Conservation (phyloP, 64 coral and sea anemone genomes). For the Cladopsammia gracilis region DNA sequence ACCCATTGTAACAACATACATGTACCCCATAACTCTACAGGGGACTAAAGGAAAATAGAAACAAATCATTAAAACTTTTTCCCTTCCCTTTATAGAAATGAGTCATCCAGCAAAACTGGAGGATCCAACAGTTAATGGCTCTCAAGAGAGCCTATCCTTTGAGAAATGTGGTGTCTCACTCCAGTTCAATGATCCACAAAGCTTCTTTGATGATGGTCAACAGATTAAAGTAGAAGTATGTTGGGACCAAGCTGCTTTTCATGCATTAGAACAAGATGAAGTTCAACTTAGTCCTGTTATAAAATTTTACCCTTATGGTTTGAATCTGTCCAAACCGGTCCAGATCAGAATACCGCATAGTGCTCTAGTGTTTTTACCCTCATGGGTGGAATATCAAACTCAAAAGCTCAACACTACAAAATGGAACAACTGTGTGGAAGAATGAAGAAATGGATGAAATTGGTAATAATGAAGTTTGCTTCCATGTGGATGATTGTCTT, state of each 20-base stretch:
- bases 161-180: slow-evolving; percentile 33
- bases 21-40: too few species aligned
- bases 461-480: slow-evolving; percentile 10
- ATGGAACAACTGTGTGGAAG: not conserved
- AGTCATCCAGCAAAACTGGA: not conserved
- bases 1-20: too few species aligned
- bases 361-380: slow-evolving; percentile 11
- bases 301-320: slow-evolving; percentile 27
- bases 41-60: too few species aligned
- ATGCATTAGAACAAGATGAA: not conserved
- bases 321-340: not conserved
- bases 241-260: not conserved
- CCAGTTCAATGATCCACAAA: slow-evolving; percentile 12
- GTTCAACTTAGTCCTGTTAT: slow-evolving; percentile 62
- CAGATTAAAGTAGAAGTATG: slow-evolving; percentile 1
- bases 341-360: slow-evolving; percentile 47
- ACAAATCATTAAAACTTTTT: not conserved
- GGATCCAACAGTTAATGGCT: not conserved
- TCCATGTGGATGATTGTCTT: not conserved
- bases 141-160: slow-evolving; percentile 24
- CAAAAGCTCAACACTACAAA: not conserved
- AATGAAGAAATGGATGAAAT: not conserved
- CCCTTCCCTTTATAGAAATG: not conserved
- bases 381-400: slow-evolving; percentile 24
- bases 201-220: slow-evolving; percentile 5